Conservation (phyloP, 2,113 vertebrate species). For the Pungitius pungitius region DNA sequence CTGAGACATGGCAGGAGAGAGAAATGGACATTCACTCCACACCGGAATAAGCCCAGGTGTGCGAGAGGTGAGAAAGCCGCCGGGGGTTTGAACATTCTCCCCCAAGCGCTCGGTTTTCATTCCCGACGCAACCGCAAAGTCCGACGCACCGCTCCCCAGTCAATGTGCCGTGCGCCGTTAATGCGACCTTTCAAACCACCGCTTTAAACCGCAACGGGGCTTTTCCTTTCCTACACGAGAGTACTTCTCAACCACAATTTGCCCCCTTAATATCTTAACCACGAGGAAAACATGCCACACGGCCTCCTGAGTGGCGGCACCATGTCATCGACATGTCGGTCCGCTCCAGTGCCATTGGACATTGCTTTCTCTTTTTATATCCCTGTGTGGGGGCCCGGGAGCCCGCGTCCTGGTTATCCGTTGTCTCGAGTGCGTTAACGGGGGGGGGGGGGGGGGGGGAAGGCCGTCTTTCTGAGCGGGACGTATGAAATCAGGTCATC, state of each 20-base stretch:
- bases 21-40: not conserved
- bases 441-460: too few species aligned
- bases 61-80: not conserved
- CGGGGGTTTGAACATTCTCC: not conserved
- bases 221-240: not conserved
- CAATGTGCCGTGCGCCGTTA: not conserved
- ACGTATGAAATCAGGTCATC: slow-evolving; percentile 69
- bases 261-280: not conserved
- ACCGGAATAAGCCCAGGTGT: not conserved
- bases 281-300: not conserved
- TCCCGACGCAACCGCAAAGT: not conserved
- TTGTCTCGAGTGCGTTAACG: slow-evolving; percentile 14
- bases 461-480: slow-evolving; percentile 46
- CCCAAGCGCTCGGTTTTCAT: not conserved
- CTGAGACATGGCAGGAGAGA: not conserved
- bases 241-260: not conserved
- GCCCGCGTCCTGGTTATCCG: slow-evolving; percentile 26
- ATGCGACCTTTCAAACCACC: not conserved
- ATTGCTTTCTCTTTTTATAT: not conserved
- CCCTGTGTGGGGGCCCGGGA: not conserved
- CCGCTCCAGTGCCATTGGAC: not conserved
- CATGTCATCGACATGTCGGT: not conserved
- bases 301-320: not conserved
- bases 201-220: not conserved
- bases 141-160: not conserved